Base-by-base conservation (phyloP, 2,888 invertebrate species). In the Merodon equestris region DNA sequence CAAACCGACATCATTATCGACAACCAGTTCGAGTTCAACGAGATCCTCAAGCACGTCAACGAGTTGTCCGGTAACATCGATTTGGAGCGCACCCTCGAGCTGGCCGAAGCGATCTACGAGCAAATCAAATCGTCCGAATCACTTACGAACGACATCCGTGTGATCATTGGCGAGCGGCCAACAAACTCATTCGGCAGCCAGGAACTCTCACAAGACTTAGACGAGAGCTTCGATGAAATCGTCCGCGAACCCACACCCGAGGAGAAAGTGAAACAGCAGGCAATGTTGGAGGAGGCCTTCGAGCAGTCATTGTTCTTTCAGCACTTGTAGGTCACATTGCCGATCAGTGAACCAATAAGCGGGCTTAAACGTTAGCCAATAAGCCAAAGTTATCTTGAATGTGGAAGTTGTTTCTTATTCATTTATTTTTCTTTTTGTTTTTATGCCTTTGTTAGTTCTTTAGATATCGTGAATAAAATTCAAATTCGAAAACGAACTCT, bases 11-110 rank as follows among this genome's bases (percentile, higher is more conserved):
- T 93, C 17, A 91, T 99, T n/a, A 97, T 98, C 85, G 95, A 95
- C 84, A 96, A 95, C 87, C 93, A 94, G 85, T 98, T 95, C 89
- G 98, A 97, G 66, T 96, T 99, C 86, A 98, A 96, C 9, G 99
- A 99, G 90, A 98, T 98, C 86, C 90, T 98, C 36, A 97, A 97
- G 91, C 97, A 99, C 87, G 95, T 99, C 81, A 99, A 99, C 89
- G 98, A 99, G 87, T 90, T 99, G 81, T 95, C 96, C 10, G 93
- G 95, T 87, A 93, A 94, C 81, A 93, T 99, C 54, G 94, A 97
- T 85, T 91, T 99, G 9, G 93, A 95, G 73, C 91, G 93, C 82
- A 94, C 95, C 54, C 89, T 99, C 18, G 93, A 94, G 83, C 93
- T 93, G 74, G 98, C 98, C 0, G 98, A 99, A 89, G 96, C 95